phyloP scores from a whole-genome alignment of 2,113 vertebrate genomes.

The Cynopterus brachyotis region DNA sequence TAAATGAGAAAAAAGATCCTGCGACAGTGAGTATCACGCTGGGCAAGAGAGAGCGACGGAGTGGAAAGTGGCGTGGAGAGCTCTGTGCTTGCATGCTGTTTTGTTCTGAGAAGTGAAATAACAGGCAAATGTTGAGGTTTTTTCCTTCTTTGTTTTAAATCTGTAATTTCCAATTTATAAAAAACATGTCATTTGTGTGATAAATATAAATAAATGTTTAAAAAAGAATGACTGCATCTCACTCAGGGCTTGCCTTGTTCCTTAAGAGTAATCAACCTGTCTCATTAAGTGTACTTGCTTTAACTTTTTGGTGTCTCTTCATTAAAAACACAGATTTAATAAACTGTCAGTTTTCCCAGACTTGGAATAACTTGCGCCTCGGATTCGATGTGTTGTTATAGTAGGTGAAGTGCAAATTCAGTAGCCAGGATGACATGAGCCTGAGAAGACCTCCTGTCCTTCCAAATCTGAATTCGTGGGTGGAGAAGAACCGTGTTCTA shows the following conservation, averaged over 20 bases:
- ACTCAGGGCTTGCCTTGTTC: background rate
- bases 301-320: conserved; percentile 2
- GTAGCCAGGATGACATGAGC: background rate
- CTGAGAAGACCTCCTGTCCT: background rate
- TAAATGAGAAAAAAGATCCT: background rate
- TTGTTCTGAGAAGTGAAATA: background rate
- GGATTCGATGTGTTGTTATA: background rate
- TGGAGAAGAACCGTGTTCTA: background rate
- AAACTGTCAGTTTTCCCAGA: background rate
- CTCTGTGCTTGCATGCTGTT: background rate
- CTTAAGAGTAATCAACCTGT: background rate
- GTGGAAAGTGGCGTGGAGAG: background rate
- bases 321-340: conserved; percentile 4
- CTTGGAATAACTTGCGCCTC: background rate
- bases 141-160: background rate
- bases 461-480: background rate
- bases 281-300: conserved; percentile 43
- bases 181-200: background rate
- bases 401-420: background rate
- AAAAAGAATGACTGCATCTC: background rate
- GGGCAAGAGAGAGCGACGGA: background rate
- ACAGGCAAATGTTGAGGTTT: background rate
- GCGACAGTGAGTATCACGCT: background rate
- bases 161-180: background rate
- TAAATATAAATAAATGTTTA: background rate